Percentiles rank a stretch among this genome's conserved stretches.
phyloP scores from a whole-genome alignment of 1,140 invertebrate genomes.

The Sycophaga agraensis region DNA sequence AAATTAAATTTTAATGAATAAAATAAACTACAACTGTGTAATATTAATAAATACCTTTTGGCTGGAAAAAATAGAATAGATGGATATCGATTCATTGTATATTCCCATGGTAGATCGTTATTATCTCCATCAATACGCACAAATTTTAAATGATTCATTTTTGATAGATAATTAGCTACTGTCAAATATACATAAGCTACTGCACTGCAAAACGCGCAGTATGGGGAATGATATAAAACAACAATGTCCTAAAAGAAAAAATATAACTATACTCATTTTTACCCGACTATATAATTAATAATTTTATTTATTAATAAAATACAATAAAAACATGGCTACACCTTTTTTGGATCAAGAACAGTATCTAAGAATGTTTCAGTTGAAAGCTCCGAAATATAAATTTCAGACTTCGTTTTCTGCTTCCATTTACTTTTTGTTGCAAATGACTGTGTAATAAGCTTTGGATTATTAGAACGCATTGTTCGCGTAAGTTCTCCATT shows the following conservation, averaged over 20 bases:
- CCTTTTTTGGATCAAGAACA: conserved; percentile 51
- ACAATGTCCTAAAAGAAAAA: conserved; percentile 64
- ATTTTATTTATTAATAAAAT: not conserved
- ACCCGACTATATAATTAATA: not conserved
- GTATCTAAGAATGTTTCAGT: conserved; percentile 57
- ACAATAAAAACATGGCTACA: conserved; percentile 6
- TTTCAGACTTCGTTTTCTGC: conserved; percentile 30
- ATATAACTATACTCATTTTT: conserved; percentile 7
- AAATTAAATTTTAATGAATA: not conserved
- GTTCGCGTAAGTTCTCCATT: conserved; percentile 60
- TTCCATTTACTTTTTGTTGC: conserved; percentile 36
- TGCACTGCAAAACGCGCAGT: conserved; percentile 73
- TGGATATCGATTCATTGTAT: conserved; percentile 73
- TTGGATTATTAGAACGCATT: conserved; percentile 48
- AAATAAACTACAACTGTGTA: not conserved
- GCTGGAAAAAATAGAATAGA: conserved; percentile 74
- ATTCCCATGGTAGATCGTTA: conserved; percentile 82
- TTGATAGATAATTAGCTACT: conserved; percentile 64
- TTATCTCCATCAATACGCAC: conserved; percentile 75
- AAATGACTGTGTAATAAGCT: conserved; percentile 37
- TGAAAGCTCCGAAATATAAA: conserved; percentile 64
- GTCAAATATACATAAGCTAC: conserved; percentile 66
- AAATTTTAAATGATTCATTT: conserved; percentile 62
- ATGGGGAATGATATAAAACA: conserved; percentile 69
- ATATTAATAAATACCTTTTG: conserved; percentile 54